Evolutionary conservation across 1,140 invertebrate species (phyloP), one percentile per base, ranked within the genome.

Genomic region (Trissolcus basalis): DNA sequence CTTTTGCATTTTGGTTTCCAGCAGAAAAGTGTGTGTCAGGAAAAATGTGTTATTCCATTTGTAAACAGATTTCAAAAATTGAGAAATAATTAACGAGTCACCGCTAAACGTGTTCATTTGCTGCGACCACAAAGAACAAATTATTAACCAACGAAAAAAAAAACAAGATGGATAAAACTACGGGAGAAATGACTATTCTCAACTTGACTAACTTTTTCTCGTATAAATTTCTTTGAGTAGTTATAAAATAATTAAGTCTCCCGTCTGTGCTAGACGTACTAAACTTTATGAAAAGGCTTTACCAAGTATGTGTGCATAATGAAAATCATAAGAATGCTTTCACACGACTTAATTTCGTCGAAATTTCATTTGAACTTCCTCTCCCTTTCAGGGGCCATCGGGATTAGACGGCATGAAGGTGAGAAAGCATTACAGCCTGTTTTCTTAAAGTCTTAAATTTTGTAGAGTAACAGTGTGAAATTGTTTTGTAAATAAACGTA

Each of bases 351-450:
- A 56, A 69, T 78, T 77, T 78, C 56, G 77, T 82, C 79, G 78
- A 82, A 1, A 83, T 86, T 85, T 86, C 79, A 88, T 83, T 83
- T 86, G 79, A 27, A 78, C 86, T 87, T 86, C 82, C 82, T 87
- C 84, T 87, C 81, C 83, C 83, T 88, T 89, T 87, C 90, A 92
- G 91, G 91, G 91, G 80, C 88, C 90, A 78, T 88, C 91, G 65
- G 91, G 91, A 88, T 90, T 92, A 88, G 91, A 92, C 83, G 91
- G 91, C 76, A 92, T 92, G 90, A 92, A 92, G 90, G 91, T 91
- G 83, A 91, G 90, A 86, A 86, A 81, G 68, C 81, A 55, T 77
- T 72, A 65, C 50, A 74, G 19, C 35, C 61, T 63, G 41, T 63
- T 47, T 36, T 27, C 6, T 71, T 70, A 64, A 59, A 32, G 33